Percentiles rank a stretch among this genome's conserved stretches.
These are phyloP conservation scores for Scaptomyza caliginosa DNA, from an alignment of 2,888 invertebrate genomes.

Conservation along the genomic window DNA sequence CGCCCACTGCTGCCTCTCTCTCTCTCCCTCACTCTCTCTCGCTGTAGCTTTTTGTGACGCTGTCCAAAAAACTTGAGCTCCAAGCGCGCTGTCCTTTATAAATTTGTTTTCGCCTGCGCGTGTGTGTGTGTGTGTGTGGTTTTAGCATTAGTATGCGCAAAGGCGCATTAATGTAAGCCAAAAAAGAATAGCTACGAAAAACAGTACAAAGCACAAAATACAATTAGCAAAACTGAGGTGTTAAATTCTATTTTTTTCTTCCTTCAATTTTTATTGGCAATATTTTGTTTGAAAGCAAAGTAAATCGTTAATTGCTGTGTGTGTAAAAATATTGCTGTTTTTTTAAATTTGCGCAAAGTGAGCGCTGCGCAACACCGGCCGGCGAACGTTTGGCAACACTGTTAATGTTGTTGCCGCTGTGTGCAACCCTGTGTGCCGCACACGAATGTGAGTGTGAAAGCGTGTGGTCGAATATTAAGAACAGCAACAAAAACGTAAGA, in stretches of 20 bases:
- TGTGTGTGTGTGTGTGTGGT: conserved; percentile 14
- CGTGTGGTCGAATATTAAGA: conserved; percentile 64
- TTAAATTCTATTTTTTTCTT: background rate
- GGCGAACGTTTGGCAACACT: conserved; percentile 57
- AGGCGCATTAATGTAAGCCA: conserved; percentile 40
- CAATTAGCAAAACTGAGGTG: background rate
- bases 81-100: conserved; percentile 69
- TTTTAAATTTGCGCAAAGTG: conserved; percentile 44
- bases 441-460: conserved; percentile 61
- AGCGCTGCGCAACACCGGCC: conserved; percentile 57
- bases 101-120: conserved; percentile 16
- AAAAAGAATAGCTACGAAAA: conserved; percentile 32
- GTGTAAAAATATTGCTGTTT: background rate
- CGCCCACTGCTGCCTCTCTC: conserved; percentile 24
- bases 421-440: conserved; percentile 56
- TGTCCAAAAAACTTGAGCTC: conserved; percentile 57
- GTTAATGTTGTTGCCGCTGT: conserved; percentile 23
- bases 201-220: conserved; percentile 16
- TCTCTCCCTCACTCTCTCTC: conserved; percentile 32
- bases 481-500: conserved; percentile 66
- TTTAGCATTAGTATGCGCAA: conserved; percentile 32
- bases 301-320: background rate
- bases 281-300: background rate
- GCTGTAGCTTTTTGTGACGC: conserved; percentile 51
- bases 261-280: background rate